A percentile compares a stretch with the other conserved stretches of the same genome.
phyloP scores from a whole-genome alignment of 2,888 invertebrate species.

The Atethmia centrago region DNA sequence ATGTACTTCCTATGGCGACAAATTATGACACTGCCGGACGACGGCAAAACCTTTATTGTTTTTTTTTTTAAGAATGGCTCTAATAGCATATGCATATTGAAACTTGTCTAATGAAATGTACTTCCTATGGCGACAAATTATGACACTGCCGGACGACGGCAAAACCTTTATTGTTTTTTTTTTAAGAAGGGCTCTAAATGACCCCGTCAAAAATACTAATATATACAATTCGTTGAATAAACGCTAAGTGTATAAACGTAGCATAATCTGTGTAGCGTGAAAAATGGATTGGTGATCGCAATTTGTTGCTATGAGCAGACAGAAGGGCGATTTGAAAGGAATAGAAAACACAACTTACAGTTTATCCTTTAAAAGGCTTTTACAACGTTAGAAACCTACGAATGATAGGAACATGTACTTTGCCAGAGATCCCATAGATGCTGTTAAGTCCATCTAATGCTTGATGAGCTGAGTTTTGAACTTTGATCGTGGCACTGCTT shows the following conservation, averaged over 20 bases:
- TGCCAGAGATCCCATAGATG: background rate
- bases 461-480: too few species aligned
- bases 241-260: too few species aligned
- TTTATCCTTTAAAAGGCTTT: background rate
- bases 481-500: too few species aligned
- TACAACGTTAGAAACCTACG: background rate
- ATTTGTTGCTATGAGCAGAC: background rate
- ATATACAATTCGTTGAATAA: too few species aligned
- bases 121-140: conserved; percentile 22
- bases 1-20: conserved; percentile 15
- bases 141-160: background rate
- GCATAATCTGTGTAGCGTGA: background rate
- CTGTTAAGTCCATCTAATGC: background rate
- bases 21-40: conserved; percentile 7
- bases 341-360: background rate
- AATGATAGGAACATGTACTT: background rate
- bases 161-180: conserved; percentile 19
- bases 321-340: too few species aligned
- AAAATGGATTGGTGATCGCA: background rate
- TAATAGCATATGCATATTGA: background rate
- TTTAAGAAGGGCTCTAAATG: conserved; percentile 5
- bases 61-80: conserved; percentile 5
- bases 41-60: conserved; percentile 16
- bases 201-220: background rate
- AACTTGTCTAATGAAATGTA: conserved; percentile 3